A percentile compares a stretch with the other conserved stretches of the same genome.
Evolutionary conservation across 2,113 vertebrate genomes (phyloP).

Genomic region (Onychostruthus taczanowskii): DNA sequence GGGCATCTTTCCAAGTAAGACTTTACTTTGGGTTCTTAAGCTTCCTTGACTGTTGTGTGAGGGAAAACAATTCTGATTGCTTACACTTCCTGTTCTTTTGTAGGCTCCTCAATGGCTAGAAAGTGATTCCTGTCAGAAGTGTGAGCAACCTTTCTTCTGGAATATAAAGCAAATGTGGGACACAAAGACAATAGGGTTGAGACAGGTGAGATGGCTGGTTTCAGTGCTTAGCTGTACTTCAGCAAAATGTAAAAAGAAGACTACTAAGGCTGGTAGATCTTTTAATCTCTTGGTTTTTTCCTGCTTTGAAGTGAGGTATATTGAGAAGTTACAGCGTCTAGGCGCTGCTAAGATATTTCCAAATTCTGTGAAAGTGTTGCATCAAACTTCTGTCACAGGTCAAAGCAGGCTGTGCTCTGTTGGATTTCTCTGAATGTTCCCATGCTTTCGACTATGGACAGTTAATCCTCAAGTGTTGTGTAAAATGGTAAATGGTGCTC

Average conservation of each 20-base stretch:
- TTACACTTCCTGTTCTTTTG: not conserved
- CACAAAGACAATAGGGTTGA: conserved; percentile 88
- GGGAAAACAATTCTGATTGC: not conserved
- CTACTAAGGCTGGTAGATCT: not conserved
- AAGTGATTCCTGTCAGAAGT: conserved; percentile 97
- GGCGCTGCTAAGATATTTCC: not conserved
- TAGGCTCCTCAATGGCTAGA: conserved; percentile 97
- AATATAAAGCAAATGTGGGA: conserved; percentile 99
- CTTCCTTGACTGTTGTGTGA: not conserved
- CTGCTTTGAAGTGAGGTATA: conserved; percentile 4
- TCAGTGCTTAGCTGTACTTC: not conserved
- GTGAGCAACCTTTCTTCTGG: conserved; percentile 98
- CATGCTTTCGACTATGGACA: not conserved
- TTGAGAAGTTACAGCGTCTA: not conserved
- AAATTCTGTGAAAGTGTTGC: not conserved
- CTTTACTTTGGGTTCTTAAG: not conserved
- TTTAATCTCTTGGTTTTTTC: not conserved
- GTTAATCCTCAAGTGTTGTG: not conserved
- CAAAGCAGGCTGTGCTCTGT: not conserved
- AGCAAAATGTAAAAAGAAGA: not conserved
- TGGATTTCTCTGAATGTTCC: not conserved
- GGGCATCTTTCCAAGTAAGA: not conserved
- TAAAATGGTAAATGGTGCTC: not conserved
- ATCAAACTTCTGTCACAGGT: not conserved
- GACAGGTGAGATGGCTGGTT: conserved; percentile 81